Base-by-base conservation (phyloP, 2,888 invertebrate species). In the Dryobota labecula region DNA sequence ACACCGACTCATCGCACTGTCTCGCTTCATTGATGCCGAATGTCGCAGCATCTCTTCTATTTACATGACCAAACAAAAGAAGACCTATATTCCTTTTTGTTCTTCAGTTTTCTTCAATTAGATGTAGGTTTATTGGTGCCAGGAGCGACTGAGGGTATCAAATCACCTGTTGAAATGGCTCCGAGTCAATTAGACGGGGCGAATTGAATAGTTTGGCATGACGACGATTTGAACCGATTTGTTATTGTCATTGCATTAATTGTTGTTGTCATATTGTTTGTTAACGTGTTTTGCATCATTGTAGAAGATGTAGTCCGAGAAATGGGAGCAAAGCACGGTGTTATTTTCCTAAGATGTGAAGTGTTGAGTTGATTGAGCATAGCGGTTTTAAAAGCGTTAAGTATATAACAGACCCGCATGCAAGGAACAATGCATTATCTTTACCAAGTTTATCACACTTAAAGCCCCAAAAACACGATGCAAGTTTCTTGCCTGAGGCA, bases 151-250 rank as follows among this genome's bases (percentile, higher is more conserved):
- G 77, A 56, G 69, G 68, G 77, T 68, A 36, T 76, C 63, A n/a
- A 81, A 81, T 81, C 78, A 81, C 82, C 82, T 66, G 70, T 63
- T 78, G 78, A 82, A 77, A 70, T 65, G 57, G n/a, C 51, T 27
- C 38, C 4, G 49, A 54, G 70, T 56, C 68, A 68, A 77, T 68
- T 77, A 62, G 24, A 74, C 8, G 27, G 30, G 38, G 2, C 51
- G n/a, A 51, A 45, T 63, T 58, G 57, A 61, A 78, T 64, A 30
- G 63, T 76, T 78, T 56, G 60, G 77, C 69, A 41, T 51, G 30
- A 15, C 30, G 33, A 57, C 7, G 24, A 45, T 60, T 53, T 63
- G n/a, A 33, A 36, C 30, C 20, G 24, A 65, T 61, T 61, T 56
- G 53, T 67, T 64, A 41, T 24, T 30, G 62, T 27, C 38, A 30